Evolutionary conservation across 2,888 invertebrate genomes (phyloP).

Genomic region (Clivina fossor): DNA sequence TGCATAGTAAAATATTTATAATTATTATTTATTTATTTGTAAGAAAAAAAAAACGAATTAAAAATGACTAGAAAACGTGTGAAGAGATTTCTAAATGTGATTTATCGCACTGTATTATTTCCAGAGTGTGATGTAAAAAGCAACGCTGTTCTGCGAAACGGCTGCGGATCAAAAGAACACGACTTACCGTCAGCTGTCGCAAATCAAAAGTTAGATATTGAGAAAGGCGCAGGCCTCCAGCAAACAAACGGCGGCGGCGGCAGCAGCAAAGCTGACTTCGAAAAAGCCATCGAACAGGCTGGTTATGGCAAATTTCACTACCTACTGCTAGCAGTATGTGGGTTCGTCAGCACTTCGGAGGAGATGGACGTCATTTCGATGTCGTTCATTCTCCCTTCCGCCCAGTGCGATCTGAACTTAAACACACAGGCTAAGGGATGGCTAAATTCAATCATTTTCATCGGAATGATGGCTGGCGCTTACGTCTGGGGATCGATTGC

Average conservation of each 20-base stretch:
- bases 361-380: conserved; percentile 95
- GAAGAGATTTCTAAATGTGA: too few relatives aligned
- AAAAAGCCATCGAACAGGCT: conserved; percentile 83
- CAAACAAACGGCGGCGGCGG: neutral
- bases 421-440: conserved; percentile 83
- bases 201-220: conserved; percentile 20
- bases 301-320: conserved; percentile 90
- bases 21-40: too few relatives aligned
- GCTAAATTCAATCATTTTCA: conserved; percentile 65
- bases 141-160: conserved; percentile 73
- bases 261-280: conserved; percentile 73
- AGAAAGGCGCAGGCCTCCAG: conserved; percentile 13
- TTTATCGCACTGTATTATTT: too few relatives aligned
- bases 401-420: conserved; percentile 87
- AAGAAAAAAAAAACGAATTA: too few relatives aligned
- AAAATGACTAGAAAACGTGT: too few relatives aligned
- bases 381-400: conserved; percentile 92
- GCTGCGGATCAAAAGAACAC: conserved; percentile 69
- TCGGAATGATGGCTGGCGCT: conserved; percentile 90
- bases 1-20: too few relatives aligned
- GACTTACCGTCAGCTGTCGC: conserved; percentile 46
- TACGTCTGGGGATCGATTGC: conserved; percentile 92
- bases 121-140: conserved; percentile 87
- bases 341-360: conserved; percentile 92
- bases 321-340: conserved; percentile 85